Percentiles rank a stretch among this genome's conserved stretches.
phyloP scores from a whole-genome alignment of 2,797 vertebrate genomes.

The Kryptolebias ocellatus region DNA sequence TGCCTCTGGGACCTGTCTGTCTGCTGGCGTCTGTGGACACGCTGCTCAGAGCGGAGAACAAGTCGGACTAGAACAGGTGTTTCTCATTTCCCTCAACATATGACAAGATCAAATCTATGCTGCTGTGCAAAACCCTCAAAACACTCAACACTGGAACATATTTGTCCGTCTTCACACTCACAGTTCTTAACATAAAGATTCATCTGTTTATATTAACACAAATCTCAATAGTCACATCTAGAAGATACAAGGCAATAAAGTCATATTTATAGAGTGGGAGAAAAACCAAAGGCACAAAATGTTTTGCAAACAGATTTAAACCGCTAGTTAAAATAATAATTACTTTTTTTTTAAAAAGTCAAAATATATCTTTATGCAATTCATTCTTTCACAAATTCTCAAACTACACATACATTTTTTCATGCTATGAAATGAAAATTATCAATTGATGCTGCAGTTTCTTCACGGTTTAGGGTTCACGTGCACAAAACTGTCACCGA shows the following conservation, averaged over 20 bases:
- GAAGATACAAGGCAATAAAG: background rate
- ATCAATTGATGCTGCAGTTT: too few species aligned
- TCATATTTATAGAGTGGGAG: background rate
- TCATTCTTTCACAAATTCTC: too few species aligned
- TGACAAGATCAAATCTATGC: conserved; percentile 8
- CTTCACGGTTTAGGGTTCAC: too few species aligned
- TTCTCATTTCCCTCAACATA: conserved; percentile 43
- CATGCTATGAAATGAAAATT: too few species aligned
- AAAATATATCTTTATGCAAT: too few species aligned
- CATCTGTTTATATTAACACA: background rate
- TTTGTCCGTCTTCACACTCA: background rate
- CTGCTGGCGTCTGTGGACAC: background rate
- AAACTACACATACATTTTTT: too few species aligned
- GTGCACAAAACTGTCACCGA: background rate
- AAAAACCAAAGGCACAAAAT: background rate
- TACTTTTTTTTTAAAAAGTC: too few species aligned
- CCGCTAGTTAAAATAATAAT: background rate
- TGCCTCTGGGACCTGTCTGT: conserved; percentile 22
- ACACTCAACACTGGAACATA: background rate
- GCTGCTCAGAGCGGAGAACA: conserved; percentile 25
- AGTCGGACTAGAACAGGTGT: conserved; percentile 54
- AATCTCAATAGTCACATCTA: conserved; percentile 3
- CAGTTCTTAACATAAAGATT: background rate
- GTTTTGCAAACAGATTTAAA: background rate
- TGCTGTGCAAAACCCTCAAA: conserved; percentile 1